Evolutionary conservation across 2,113 vertebrate genomes (phyloP).

Genomic region (Tricholaema leucomelas): DNA sequence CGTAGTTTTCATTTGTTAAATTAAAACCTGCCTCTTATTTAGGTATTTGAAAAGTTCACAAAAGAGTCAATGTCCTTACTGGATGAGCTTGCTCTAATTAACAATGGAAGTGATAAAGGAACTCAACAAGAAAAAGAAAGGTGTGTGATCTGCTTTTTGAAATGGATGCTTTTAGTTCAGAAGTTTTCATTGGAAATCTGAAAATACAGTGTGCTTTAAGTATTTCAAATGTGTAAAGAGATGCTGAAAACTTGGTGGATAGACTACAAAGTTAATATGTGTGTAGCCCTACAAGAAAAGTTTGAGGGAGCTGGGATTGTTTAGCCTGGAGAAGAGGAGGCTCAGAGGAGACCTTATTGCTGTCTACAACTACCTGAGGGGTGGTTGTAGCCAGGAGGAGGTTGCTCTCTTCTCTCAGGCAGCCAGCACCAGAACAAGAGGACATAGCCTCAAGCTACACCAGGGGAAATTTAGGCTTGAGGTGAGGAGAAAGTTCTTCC

Average conservation of each 20-base stretch:
- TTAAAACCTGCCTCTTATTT: conserved; percentile 3
- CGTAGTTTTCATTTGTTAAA: neutral
- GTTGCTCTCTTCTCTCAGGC: no score
- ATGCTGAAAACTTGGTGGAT: neutral
- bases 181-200: neutral
- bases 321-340: no score
- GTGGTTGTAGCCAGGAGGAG: no score
- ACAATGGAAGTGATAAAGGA: conserved; percentile 90
- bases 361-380: no score
- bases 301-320: no score
- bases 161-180: neutral
- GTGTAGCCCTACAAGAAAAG: no score
- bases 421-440: no score
- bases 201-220: neutral
- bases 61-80: conserved; percentile 95
- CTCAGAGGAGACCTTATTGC: no score
- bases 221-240: neutral
- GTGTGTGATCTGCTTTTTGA: conserved; percentile 65
- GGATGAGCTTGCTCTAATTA: conserved; percentile 95
- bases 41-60: conserved; percentile 99
- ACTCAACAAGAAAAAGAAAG: conserved; percentile 89
- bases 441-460: no score
- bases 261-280: neutral
- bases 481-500: no score
- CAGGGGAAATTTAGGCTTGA: no score